Base-by-base conservation (phyloP, 2,888 invertebrate species). In the Galerucella calmariensis region DNA sequence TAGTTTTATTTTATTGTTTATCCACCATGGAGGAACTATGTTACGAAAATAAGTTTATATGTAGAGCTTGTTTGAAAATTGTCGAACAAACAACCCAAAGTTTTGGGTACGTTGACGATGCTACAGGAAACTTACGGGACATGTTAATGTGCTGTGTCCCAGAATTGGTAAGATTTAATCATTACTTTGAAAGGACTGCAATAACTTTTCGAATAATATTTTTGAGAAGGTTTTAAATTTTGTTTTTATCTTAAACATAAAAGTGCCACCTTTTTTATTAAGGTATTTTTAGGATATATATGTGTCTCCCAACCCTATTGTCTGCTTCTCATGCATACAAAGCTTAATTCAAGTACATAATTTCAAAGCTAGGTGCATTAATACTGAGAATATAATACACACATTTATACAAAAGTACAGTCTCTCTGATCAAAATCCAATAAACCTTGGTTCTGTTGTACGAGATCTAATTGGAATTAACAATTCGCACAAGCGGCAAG, bases 81-180 rank as follows among this genome's bases (percentile, higher is more conserved):
- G 76, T 82, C 51, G 80, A 82, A 59, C 68, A 69, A 63, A 74
- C 48, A 46, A 77, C 69, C 0, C 76, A 79, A 61, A 77, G 78
- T 70, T 81, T 75, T 73, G 79, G 79, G 65, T 79, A 78, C 46
- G 75, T 81, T 24, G 77, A 81, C 67, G 78, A 81, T 78, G 78
- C 78, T 24, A 77, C 75, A 76, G 82, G 81, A 51, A 82, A 76
- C 72, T 77, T 82, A 51, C 76, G 78, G 70, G 84, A 84, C 73
- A 81, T 83, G 80, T 63, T 84, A 53, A 82, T 83, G 72, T 79
- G 82, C 68, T 84, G 83, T 75, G 77, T 83, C 24, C 84, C 84
- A 41, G 84, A 84, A 78, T 76, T 84, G 83, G 84, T 84, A 80
- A 81, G n/a, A 56, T 66, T 56, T 44, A 10, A 24, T 9, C 24